Base-by-base conservation (phyloP, 2,113 vertebrate genomes). In the Platysteira castanea region DNA sequence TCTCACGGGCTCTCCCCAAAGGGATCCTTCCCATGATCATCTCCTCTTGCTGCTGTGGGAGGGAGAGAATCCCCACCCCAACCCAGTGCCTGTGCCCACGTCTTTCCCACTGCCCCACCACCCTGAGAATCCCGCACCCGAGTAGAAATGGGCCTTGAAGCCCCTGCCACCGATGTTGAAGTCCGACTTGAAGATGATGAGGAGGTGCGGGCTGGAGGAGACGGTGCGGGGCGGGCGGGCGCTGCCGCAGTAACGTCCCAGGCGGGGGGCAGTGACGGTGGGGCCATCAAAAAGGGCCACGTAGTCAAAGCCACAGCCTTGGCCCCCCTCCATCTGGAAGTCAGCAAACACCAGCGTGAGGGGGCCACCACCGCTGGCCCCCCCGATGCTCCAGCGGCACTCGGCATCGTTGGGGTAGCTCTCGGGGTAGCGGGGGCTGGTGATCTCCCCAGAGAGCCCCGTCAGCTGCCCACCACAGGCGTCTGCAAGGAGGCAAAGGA, bases 141-240 rank as follows among this genome's bases (percentile, higher is more conserved):
- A 99, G 96, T 99, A 99, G 96, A 99, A 99, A 89, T 98, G 98
- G 28, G 99, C 99, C 92, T 99, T 99, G 97, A 99, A 99, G 56
- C 99, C 99, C 56, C 98, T 98, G 89, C 99, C 99, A 21, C 99
- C 99, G 0, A 99, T 99, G 97, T 99, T 99, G 90, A 99, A 99
- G 96, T 99, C 99, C 0, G 99, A 99, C 94, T 99, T 99, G 98
- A 99, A 99, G 87, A 99, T 85, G 35, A 99, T 85, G n/a, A 99
- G 98, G 52, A 99, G 98, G 90, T 99, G 98, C 2, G 96, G 98
- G 91, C 98, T 95, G 17, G 98, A 98, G 24, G 99, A 99, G 90
- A 99, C 20, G 0, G 96, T 97, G 77, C 97, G 98, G 11, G 99
- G 98, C 0, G 99, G 99, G 75, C 75, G 97, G 52, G 97, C 17